Evolutionary conservation across 2,888 invertebrate genomes (phyloP).

Genomic region (Melanchra persicariae): DNA sequence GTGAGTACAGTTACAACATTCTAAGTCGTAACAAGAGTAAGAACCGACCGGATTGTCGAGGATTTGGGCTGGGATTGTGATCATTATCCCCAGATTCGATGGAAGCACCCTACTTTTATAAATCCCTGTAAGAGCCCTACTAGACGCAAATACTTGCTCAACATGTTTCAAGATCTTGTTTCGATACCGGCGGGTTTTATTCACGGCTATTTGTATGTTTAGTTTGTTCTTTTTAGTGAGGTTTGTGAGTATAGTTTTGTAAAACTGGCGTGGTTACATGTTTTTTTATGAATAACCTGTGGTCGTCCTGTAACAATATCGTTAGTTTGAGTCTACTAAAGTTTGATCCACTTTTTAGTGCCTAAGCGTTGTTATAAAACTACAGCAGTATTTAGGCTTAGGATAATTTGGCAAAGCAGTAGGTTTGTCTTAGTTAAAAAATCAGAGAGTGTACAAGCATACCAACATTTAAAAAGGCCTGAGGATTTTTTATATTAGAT

Average conservation of each 20-base stretch:
- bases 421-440: no score
- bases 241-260: constrained; percentile 32
- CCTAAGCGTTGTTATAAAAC: background rate
- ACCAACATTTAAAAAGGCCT: no score
- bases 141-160: constrained; percentile 77
- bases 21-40: constrained; percentile 64
- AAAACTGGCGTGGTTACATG: background rate
- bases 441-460: no score
- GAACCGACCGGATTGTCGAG: constrained; percentile 71
- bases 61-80: constrained; percentile 78
- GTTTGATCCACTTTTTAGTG: background rate
- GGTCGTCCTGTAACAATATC: background rate
- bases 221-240: constrained; percentile 67
- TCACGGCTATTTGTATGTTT: constrained; percentile 75
- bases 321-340: constrained; percentile 1
- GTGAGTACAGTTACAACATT: constrained; percentile 50
- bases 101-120: constrained; percentile 78
- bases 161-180: constrained; percentile 73
- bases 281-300: background rate
- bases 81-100: constrained; percentile 82
- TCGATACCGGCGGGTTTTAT: constrained; percentile 71
- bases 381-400: background rate
- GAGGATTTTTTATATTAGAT: no score
- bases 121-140: constrained; percentile 77
- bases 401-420: background rate